A percentile compares a stretch with the other conserved stretches of the same genome.
Evolutionary conservation across 2,888 invertebrate genomes (phyloP).

Genomic region (Timandra comae): DNA sequence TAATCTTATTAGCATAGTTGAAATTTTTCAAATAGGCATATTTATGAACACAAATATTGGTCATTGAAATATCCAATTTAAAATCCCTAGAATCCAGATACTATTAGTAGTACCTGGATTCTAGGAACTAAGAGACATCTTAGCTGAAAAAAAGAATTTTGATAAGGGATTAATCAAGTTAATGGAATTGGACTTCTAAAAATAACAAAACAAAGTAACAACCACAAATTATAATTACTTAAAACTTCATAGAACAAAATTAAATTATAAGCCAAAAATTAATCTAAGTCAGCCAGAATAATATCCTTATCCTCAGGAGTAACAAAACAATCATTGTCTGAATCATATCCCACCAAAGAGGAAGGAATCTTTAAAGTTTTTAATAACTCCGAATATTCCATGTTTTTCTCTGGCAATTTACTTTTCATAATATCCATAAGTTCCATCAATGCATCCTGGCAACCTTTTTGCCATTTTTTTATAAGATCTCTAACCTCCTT

Average conservation of each 20-base stretch:
- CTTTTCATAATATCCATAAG: slow-evolving; percentile 62
- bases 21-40: too few species aligned
- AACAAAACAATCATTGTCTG: slow-evolving; percentile 65
- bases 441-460: slow-evolving; percentile 69
- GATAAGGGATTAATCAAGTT: too few species aligned
- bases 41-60: too few species aligned
- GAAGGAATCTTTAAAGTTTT: slow-evolving; percentile 66
- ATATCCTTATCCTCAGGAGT: slow-evolving; percentile 53
- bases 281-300: slow-evolving; percentile 34
- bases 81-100: too few species aligned
- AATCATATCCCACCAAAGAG: slow-evolving; percentile 64
- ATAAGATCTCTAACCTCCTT: slow-evolving; percentile 65
- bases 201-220: slow-evolving; percentile 1
- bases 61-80: too few species aligned
- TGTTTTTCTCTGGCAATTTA: slow-evolving; percentile 54
- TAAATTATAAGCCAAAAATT: too few species aligned
- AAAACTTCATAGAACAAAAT: too few species aligned
- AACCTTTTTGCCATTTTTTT: slow-evolving; percentile 73
- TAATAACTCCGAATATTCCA: slow-evolving; percentile 68
- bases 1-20: too few species aligned
- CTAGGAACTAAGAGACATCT: too few species aligned
- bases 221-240: slow-evolving; percentile 7
- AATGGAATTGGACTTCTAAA: too few species aligned
- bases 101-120: too few species aligned
- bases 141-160: too few species aligned